Evolutionary conservation across 2,888 invertebrate species (phyloP), one percentile per base, ranked within the genome.

Genomic region (Zaprionus bogoriensis): DNA sequence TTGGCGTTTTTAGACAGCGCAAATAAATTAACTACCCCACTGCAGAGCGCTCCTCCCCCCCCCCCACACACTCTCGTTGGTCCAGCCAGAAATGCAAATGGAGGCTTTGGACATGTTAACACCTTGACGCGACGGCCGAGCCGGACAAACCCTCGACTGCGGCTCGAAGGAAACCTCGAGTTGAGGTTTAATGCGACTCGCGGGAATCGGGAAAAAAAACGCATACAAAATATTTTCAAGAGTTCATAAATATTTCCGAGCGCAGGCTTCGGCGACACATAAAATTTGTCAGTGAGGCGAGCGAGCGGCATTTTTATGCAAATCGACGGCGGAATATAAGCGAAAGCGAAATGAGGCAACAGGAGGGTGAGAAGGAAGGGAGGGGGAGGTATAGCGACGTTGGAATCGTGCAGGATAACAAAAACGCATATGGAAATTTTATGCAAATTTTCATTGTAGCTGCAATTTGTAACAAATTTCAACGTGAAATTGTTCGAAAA

Each of bases 401-500:
- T 6, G 22, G 38, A n/a, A n/a, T n/a, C n/a, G n/a, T n/a, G 27
- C 53, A 23, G 42, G 46, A 53, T 46, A 74, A 65, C 72, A 75
- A 67, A 67, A 77, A 64, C 77, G 84, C 80, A 86, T 86, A 81
- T 87, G 80, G 82, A 86, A 86, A 81, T 86, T 74, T 55, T 77
- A 81, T 81, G 80, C 68, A 84, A 81, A 81, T 81, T 74, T 64
- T 48, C 67, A 74, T 83, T 79, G 84, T 86, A 47, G 55, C 57
- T 70, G 79, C 78, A 79, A 79, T 79, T 79, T 79, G 85, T 79
- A 85, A 75, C 85, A 76, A 79, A 82, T 79, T 79, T 79, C 50
- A 60, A 67, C 64, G 82, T 68, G 79, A 78, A 84, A 78, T 82
- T 67, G 78, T 71, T 81, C 59, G 83, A 62, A 77, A 79, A 75